Base-by-base conservation (phyloP, 2,113 vertebrate species). In the Vidua macroura region DNA sequence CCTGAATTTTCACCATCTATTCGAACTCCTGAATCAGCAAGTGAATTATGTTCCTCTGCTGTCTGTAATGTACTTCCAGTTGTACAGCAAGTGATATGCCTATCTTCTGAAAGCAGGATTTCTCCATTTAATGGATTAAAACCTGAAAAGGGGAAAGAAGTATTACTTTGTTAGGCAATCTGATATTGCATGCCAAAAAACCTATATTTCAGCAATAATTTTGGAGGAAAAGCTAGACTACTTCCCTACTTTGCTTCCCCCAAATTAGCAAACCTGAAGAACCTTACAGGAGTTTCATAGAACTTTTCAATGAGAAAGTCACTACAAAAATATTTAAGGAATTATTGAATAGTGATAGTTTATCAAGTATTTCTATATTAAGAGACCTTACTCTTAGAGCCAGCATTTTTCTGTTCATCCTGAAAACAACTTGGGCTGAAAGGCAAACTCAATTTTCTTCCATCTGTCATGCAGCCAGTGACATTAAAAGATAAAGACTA, bases 141-240 rank as follows among this genome's bases (percentile, higher is more conserved):
- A 93, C 96, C 97, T 97, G 49, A 52, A 91, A 23, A 41, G 37
- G 58, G 16, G 6, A n/a, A 91, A 92, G 72, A 94, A 60, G 13
- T 59, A n/a, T 2, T 3, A 11, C 35, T 80, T 90, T 88, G 31
- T 43, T 76, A 58, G 20, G 44, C 10, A 53, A 46, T 49, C 22
- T 35, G 82, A 37, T 84, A 70, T 0, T 49, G 13, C 22, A n/a
- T 20, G 20, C 53, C 31, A 52, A 78, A 77, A 90, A 25, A 30
- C 9, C 2, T 37, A 4, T 9, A 80, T 86, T 87, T 56, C 73
- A 80, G 68, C n/a, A 63, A 4, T 58, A 51, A 43, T 77, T 89
- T 19, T 56, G 39, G 39, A 72, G 64, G 72, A 77, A 49, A 92
- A 93, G 22, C 25, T 92, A 73, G 30, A 39, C n/a, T 88, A 22